Conservation (phyloP, 1,140 invertebrate genomes). For the Lysiphlebus fabarum region DNA sequence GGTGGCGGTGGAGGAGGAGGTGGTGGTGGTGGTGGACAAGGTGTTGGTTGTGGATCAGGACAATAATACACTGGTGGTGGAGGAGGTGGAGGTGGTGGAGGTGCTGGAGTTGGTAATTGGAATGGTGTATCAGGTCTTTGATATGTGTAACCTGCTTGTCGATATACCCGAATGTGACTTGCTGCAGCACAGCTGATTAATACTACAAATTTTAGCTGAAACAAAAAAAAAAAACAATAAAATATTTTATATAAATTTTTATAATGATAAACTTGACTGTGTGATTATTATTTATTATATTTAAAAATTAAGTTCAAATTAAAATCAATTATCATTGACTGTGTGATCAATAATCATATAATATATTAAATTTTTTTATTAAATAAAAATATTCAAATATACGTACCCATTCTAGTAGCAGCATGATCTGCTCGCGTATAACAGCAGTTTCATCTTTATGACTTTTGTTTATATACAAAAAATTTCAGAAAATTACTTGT, state of each 20-base stretch:
- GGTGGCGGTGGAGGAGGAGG: constrained; percentile 27
- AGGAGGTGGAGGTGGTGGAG: constrained; percentile 18
- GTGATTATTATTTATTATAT: too few species aligned
- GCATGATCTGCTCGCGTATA: constrained; percentile 32
- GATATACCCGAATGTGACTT: constrained; percentile 14
- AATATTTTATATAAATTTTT: not conserved
- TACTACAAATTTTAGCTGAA: constrained; percentile 33
- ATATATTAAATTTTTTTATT: not conserved
- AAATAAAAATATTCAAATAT: not conserved
- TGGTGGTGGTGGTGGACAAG: constrained; percentile 18
- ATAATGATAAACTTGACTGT: too few species aligned
- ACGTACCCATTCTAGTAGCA: constrained; percentile 40
- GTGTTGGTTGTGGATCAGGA: constrained; percentile 2
- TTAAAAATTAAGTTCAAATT: too few species aligned
- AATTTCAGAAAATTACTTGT: constrained; percentile 5
- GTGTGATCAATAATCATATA: not conserved
- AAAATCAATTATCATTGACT: too few species aligned
- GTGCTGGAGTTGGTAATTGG: constrained; percentile 25
- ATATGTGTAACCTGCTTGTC: constrained; percentile 41
- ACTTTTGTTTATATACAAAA: constrained; percentile 13
- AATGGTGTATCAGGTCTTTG: constrained; percentile 34
- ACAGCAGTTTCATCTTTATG: not conserved
- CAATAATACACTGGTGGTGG: constrained; percentile 12
- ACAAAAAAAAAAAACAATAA: not conserved
- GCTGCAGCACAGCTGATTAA: constrained; percentile 23